These are phyloP conservation scores for Apodemus sylvaticus DNA, from an alignment of 2,113 vertebrate genomes.

Conservation along the genomic window DNA sequence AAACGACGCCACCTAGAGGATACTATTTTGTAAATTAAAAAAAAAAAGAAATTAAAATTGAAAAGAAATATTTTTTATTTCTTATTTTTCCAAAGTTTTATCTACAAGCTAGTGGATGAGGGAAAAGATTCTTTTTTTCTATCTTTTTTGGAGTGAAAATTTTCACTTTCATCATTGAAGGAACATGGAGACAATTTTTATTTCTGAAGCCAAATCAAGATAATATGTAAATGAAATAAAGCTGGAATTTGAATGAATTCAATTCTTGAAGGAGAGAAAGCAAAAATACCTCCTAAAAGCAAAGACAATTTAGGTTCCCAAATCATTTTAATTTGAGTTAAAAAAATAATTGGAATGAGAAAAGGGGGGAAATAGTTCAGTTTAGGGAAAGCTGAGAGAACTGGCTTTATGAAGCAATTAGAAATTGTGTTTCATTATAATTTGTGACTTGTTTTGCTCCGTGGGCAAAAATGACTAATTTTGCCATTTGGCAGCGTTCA, in stretches of 20 bases:
- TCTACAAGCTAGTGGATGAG: neutral
- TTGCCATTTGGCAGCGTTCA: constrained; percentile 73
- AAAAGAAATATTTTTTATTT: constrained; percentile 85
- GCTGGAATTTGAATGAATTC: constrained; percentile 87
- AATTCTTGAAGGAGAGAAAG: constrained; percentile 71
- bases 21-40: constrained; percentile 86
- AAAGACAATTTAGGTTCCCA: constrained; percentile 36
- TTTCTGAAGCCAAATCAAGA: constrained; percentile 73
- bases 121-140: constrained; percentile 67
- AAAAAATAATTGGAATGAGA: constrained; percentile 69
- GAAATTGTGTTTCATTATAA: constrained; percentile 86
- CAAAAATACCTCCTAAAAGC: constrained; percentile 61
- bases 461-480: constrained; percentile 74
- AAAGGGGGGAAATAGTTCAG: constrained; percentile 72
- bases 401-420: constrained; percentile 85
- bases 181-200: constrained; percentile 62
- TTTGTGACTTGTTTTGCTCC: constrained; percentile 83
- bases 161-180: constrained; percentile 49
- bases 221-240: constrained; percentile 86
- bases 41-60: constrained; percentile 87
- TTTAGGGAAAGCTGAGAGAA: constrained; percentile 83
- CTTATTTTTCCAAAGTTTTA: constrained; percentile 76
- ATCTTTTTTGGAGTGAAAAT: constrained; percentile 51
- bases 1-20: constrained; percentile 93
- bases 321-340: constrained; percentile 75